Conservation (phyloP, 2,888 invertebrate species). For the Patella depressa region DNA sequence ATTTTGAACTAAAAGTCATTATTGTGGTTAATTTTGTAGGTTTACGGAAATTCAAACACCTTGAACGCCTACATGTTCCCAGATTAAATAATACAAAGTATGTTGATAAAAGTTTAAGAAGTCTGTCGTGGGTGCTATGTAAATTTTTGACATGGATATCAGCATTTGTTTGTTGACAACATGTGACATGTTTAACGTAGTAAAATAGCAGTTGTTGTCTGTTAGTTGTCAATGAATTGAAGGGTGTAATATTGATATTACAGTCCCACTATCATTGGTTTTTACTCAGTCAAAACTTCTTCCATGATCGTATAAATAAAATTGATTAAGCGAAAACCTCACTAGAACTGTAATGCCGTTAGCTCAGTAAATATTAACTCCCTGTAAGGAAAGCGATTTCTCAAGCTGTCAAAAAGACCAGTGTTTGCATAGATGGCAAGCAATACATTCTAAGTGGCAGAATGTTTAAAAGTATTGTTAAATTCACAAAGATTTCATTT, state of each 20-base stretch:
- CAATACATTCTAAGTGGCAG: slow-evolving; percentile 17
- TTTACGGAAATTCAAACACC: too few species aligned
- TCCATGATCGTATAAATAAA: slow-evolving; percentile 25
- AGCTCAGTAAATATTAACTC: slow-evolving; percentile 28
- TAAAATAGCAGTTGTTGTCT: neutral
- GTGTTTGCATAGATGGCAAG: slow-evolving; percentile 11
- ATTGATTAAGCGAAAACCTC: slow-evolving; percentile 23
- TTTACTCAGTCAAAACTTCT: slow-evolving; percentile 2
- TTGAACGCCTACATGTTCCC: too few species aligned
- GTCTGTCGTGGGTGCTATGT: too few species aligned
- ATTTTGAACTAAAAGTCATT: too few species aligned
- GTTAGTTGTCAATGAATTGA: slow-evolving; percentile 4
- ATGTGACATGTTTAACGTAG: too few species aligned
- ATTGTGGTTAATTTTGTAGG: too few species aligned
- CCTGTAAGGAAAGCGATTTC: slow-evolving; percentile 26
- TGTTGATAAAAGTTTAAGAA: too few species aligned
- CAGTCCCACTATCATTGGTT: neutral
- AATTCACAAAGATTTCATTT: slow-evolving; percentile 12
- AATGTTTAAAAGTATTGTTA: slow-evolving; percentile 8
- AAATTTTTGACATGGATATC: too few species aligned
- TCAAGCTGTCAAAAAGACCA: slow-evolving; percentile 22
- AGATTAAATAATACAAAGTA: too few species aligned
- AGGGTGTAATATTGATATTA: slow-evolving; percentile 8
- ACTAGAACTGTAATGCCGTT: slow-evolving; percentile 21
- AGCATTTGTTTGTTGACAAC: too few species aligned